Base-by-base conservation (phyloP, 2,888 invertebrate genomes). In the Antitype chi region DNA sequence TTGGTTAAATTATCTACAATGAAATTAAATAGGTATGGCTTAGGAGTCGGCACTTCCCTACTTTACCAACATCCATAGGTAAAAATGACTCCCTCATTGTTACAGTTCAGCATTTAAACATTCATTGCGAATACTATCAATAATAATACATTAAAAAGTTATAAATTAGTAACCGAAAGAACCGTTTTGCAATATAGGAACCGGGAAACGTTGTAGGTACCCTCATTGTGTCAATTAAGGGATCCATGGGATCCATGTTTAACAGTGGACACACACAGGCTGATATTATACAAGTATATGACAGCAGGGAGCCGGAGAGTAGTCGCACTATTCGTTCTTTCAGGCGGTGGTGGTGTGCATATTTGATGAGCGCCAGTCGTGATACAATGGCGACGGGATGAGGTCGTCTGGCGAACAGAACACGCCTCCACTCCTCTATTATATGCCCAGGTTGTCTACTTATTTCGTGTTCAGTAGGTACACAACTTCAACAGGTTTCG, bases 341-440 rank as follows among this genome's bases (percentile, higher is more conserved):
- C 94, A 95, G 93, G 91, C 89, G 85, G 87, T 90, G 85, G 87
- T 90, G 93, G 93, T 79, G 92, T 96, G 93, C 94, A 96, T 96
- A 95, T 96, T 96, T 95, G 94, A 96, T 96, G 95, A 96, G 94
- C 91, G 91, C 89, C 91, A 93, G 93, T 90, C 94, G 89, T 90
- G 91, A 90, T 90, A 96, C 96, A 96, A 96, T 96, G 92, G 93
- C 93, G 95, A 88, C 94, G 94, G 93, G 94, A 94, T 94, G 96
- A 94, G 96, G 93, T 95, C 95, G 95, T 94, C 94, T 94, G 93
- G 94, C 94, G 92, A 91, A 90, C 90, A 89, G 85, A 88, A 88
- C 89, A 90, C 89, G 92, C 91, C 92, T 92, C 91, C 89, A 73
- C 89, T 91, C 89, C 89, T 88, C 87, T 83, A 86, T 89, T 89